Evolutionary conservation across 2,113 vertebrate genomes (phyloP).

Genomic region (Monarcha castaneiventris): DNA sequence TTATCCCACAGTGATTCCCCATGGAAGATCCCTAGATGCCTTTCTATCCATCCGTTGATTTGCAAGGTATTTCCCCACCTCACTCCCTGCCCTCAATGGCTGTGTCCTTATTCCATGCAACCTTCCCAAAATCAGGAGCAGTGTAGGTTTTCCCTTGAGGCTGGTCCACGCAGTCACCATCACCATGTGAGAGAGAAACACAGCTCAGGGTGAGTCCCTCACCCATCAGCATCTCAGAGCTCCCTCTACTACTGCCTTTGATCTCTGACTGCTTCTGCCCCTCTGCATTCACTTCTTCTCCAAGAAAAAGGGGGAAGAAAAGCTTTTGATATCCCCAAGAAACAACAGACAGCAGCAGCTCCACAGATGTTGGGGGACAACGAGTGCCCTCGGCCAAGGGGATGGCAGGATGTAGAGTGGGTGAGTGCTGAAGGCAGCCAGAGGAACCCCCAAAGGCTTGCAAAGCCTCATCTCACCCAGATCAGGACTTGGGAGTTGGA

Average conservation of each 20-base stretch:
- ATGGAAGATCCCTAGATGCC: not conserved
- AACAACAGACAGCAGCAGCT: not conserved
- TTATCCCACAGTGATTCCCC: not conserved
- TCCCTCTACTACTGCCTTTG: not conserved
- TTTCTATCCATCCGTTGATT: not conserved
- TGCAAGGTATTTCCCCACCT: not conserved
- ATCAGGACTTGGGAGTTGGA: fast-evolving
- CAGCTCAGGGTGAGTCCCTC: not conserved
- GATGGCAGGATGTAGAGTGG: fast-evolving
- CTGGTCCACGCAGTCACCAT: not conserved
- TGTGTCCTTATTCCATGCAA: not conserved
- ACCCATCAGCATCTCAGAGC: not conserved
- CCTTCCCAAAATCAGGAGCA: not conserved
- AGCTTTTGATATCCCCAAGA: not conserved
- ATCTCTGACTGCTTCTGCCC: fast-evolving
- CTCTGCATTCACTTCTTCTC: not conserved
- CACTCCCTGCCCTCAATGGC: not conserved
- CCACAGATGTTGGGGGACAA: fast-evolving
- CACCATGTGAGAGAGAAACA: not conserved
- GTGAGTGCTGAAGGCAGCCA: not conserved
- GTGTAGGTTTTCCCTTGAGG: not conserved
- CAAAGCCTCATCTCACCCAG: not conserved
- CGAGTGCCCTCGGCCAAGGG: not conserved
- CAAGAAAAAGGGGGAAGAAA: not conserved
- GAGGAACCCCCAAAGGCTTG: not conserved